These are phyloP conservation scores for Diadromus collaris DNA, from an alignment of 2,888 invertebrate species.

Conservation along the genomic window DNA sequence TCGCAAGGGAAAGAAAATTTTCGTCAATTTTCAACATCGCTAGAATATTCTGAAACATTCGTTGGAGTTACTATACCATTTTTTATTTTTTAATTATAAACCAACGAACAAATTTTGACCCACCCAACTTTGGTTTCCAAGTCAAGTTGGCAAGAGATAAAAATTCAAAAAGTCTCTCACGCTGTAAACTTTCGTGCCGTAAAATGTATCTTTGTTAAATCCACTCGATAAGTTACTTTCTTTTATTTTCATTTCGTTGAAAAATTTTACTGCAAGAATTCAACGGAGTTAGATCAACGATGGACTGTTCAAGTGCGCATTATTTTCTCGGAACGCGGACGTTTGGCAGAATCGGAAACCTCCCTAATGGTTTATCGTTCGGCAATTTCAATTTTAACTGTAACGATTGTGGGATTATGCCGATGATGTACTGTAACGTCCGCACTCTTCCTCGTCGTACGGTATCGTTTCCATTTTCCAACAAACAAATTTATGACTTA, in stretches of 20 bases:
- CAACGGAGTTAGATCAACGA: neutral
- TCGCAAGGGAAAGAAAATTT: neutral
- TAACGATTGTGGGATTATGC: neutral
- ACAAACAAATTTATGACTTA: conserved; percentile 39
- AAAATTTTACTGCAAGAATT: neutral
- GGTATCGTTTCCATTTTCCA: conserved; percentile 15
- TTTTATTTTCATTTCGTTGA: no score
- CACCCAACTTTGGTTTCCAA: no score
- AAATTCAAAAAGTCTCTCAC: no score
- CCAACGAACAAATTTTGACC: neutral
- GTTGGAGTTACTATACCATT: no score
- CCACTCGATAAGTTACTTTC: neutral
- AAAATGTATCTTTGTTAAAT: neutral
- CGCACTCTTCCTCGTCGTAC: neutral
- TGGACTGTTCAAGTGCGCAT: neutral
- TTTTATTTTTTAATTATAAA: neutral
- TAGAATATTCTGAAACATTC: neutral
- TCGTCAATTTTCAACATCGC: conserved; percentile 25
- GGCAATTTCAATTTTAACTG: conserved; percentile 8
- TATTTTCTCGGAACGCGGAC: neutral
- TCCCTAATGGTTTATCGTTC: conserved; percentile 12
- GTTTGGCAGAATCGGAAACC: conserved; percentile 4
- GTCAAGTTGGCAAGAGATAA: no score
- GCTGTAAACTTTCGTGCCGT: neutral
- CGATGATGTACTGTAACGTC: conserved; percentile 4